Conservation (phyloP, 2,888 invertebrate genomes). For the Dasypolia templi region DNA sequence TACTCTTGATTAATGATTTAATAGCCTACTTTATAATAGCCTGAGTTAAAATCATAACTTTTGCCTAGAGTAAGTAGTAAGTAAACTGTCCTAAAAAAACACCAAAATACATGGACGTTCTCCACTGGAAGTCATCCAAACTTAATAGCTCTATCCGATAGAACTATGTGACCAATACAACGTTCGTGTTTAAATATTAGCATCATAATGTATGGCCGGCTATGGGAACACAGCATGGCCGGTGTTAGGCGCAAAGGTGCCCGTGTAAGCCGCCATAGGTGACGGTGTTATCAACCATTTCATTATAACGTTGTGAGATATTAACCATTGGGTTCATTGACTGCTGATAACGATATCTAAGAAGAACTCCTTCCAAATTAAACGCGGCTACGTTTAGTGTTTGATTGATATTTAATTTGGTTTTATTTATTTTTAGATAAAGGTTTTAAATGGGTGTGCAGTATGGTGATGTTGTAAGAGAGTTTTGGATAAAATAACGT, state of each 20-base stretch:
- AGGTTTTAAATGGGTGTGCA: slow-evolving; percentile 22
- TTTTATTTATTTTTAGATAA: slow-evolving; percentile 52
- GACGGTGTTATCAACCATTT: slow-evolving; percentile 58
- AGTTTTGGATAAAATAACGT: slow-evolving; percentile 3
- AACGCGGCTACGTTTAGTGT: slow-evolving; percentile 42
- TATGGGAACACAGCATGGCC: slow-evolving; percentile 39
- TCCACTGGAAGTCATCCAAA: slow-evolving; percentile 36
- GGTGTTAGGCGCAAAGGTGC: slow-evolving; percentile 46
- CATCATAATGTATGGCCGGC: slow-evolving; percentile 52
- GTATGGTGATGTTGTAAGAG: slow-evolving; percentile 1
- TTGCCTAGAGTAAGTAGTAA: too few species aligned
- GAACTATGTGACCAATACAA: slow-evolving; percentile 50
- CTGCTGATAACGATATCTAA: slow-evolving; percentile 61
- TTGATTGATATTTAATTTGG: slow-evolving; percentile 65
- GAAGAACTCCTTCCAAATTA: slow-evolving; percentile 55
- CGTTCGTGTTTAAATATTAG: slow-evolving; percentile 52
- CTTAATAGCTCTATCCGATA: slow-evolving; percentile 63
- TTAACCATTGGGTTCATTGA: slow-evolving; percentile 48
- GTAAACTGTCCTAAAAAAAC: slow-evolving; percentile 13
- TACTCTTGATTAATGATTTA: too few species aligned
- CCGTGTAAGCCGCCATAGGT: too few species aligned
- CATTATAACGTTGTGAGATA: slow-evolving; percentile 56
- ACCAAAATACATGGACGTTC: slow-evolving; percentile 23
- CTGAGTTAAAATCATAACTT: too few species aligned
- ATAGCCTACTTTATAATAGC: too few species aligned